phyloP scores from a whole-genome alignment of 2,888 invertebrate species.

The Stenurella melanura region DNA sequence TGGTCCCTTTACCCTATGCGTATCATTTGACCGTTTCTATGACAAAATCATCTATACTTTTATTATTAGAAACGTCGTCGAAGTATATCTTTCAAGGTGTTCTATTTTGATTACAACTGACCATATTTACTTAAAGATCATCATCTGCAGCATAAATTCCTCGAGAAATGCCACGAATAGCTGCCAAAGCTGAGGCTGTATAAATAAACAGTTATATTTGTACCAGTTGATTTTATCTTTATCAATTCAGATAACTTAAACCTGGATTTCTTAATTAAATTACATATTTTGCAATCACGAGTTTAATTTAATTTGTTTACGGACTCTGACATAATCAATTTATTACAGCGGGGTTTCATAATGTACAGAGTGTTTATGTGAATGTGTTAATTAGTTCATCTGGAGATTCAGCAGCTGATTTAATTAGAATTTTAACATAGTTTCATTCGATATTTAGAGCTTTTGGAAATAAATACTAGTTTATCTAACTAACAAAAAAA shows the following conservation, averaged over 20 bases:
- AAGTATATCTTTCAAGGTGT: slow-evolving; percentile 16
- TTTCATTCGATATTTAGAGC: too few relatives aligned
- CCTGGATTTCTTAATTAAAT: slow-evolving; percentile 23
- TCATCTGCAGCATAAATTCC: not conserved
- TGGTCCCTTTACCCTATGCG: too few relatives aligned
- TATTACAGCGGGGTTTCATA: not conserved
- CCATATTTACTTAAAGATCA: slow-evolving; percentile 6
- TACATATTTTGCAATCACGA: not conserved
- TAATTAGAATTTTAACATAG: not conserved
- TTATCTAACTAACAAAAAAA: too few relatives aligned
- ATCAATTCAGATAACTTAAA: slow-evolving; percentile 12
- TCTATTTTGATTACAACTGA: slow-evolving; percentile 12
- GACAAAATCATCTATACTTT: not conserved
- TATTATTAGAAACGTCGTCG: not conserved
- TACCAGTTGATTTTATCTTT: slow-evolving; percentile 25
- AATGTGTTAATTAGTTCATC: not conserved
- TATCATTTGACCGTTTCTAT: not conserved
- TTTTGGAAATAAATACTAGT: too few relatives aligned
- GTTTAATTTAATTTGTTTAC: slow-evolving; percentile 4
- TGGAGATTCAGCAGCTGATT: not conserved
- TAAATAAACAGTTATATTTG: slow-evolving; percentile 24
- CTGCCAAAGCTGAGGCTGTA: slow-evolving; percentile 1
- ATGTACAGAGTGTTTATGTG: not conserved
- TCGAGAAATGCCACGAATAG: slow-evolving; percentile 25
- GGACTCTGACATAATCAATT: not conserved